Conservation (phyloP, 1,140 invertebrate species). For the Lucilia cuprina region DNA sequence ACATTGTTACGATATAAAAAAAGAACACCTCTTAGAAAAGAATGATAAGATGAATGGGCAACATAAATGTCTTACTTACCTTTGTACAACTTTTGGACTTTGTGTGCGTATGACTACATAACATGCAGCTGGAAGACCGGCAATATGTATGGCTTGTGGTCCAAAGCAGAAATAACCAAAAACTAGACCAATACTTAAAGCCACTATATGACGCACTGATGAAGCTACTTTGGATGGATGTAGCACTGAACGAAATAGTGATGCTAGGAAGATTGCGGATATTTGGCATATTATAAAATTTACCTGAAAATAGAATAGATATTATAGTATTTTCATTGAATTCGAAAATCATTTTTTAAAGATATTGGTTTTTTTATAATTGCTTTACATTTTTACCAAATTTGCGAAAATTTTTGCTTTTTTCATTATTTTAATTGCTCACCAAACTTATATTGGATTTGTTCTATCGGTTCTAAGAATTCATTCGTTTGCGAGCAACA, state of each 20-base stretch:
- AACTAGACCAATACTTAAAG: conserved; percentile 75
- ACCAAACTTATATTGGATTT: too few species aligned
- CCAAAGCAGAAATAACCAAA: conserved; percentile 90
- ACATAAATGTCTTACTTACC: conserved; percentile 59
- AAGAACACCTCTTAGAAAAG: too few species aligned
- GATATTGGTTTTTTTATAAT: too few species aligned
- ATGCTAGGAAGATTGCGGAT: conserved; percentile 76
- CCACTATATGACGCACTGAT: conserved; percentile 76
- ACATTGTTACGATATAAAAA: too few species aligned
- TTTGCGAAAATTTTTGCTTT: too few species aligned
- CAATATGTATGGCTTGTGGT: conserved; percentile 81
- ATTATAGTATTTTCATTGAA: too few species aligned
- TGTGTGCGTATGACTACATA: conserved; percentile 74
- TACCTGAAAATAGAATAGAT: conserved; percentile 70
- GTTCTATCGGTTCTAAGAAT: too few species aligned
- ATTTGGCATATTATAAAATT: conserved; percentile 86
- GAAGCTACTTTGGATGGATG: conserved; percentile 71
- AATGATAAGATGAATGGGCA: too few species aligned
- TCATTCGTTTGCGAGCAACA: too few species aligned
- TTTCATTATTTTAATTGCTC: too few species aligned
- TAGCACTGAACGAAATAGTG: conserved; percentile 75
- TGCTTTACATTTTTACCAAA: too few species aligned
- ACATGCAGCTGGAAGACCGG: conserved; percentile 75
- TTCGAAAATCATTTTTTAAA: too few species aligned
- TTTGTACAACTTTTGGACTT: conserved; percentile 71